Evolutionary conservation across 2,113 vertebrate species (phyloP), one percentile per base, ranked within the genome.

Genomic region (Helogale parvula): DNA sequence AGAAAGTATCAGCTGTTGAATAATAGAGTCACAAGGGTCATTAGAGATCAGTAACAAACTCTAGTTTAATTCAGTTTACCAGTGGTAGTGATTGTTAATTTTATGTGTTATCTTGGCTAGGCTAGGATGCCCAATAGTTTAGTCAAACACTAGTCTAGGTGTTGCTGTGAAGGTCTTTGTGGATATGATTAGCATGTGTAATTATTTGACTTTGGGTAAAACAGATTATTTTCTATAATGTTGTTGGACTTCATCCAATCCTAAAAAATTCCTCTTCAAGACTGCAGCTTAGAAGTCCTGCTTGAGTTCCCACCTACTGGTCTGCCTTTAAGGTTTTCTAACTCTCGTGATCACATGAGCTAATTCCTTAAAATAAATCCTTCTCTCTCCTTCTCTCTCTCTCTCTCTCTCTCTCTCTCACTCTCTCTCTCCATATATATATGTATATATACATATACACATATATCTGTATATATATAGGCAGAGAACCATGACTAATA

Each of bases 351-450:
- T 93, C 47, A 68, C 63, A 27, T n/a, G 47, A 94, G 25, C 33
- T 19, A 79, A 54, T 57, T 96, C 45, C 25, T 84, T 86, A 93
- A 96, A 84, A 57, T 65, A 77, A 85, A n/a, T 80, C 25, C 41
- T 27, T 13, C 74, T 76, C 27, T 31, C 41, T 76, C 74, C 41
- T 76, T 76, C 27, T 41, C 8, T 31, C 41, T 47, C 74, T 76
- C 5, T 0, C 17, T 79, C 27, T 45, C 11, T 60, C 31, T 71
- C 10, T 57, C 7, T 47, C 0, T 68, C 10, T 25, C 13, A 6
- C 3, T 16, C 25, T 50, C 47, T 50, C 47, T 50, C 50, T 50
- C 2, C 9, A 50, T 38, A 50, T 50, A 27, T 76, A 76, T 27
- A 12, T 57, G 2, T 57, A 21, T 57, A 50, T 3, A 50, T 27